Evolutionary conservation across 2,797 vertebrate species (phyloP).

Genomic region (Galagoides demidoff): DNA sequence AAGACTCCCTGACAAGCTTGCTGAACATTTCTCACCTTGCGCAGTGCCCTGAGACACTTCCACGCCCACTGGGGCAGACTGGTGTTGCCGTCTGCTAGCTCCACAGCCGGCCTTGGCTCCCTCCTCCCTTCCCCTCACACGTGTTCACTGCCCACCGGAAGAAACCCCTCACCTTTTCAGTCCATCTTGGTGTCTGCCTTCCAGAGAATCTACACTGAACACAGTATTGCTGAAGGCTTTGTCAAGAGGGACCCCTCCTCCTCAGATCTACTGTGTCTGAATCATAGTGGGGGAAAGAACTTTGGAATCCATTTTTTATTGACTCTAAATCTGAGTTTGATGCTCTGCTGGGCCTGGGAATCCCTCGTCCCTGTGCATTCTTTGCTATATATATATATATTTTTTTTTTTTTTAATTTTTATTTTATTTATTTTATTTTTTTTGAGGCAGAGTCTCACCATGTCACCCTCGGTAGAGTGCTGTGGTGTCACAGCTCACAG

Average conservation of each 20-base stretch:
- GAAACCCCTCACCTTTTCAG: neutral
- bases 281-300: neutral
- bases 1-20: neutral
- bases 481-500: no score
- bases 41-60: neutral
- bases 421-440: no score
- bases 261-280: neutral
- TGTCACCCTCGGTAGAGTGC: no score
- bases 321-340: neutral
- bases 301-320: slow-evolving; percentile 8
- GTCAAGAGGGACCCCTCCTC: neutral
- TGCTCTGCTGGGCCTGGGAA: neutral
- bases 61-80: neutral
- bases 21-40: neutral
- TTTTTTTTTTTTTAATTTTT: neutral
- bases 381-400: neutral
- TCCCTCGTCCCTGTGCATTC: neutral
- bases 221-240: neutral
- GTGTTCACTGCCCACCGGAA: neutral
- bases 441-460: no score
- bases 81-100: neutral
- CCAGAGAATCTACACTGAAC: neutral
- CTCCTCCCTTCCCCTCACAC: slow-evolving; percentile 2
- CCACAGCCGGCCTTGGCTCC: neutral
- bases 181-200: neutral